These are phyloP conservation scores for Larimichthys polyactis DNA, from an alignment of 2,113 vertebrate species.

Conservation along the genomic window DNA sequence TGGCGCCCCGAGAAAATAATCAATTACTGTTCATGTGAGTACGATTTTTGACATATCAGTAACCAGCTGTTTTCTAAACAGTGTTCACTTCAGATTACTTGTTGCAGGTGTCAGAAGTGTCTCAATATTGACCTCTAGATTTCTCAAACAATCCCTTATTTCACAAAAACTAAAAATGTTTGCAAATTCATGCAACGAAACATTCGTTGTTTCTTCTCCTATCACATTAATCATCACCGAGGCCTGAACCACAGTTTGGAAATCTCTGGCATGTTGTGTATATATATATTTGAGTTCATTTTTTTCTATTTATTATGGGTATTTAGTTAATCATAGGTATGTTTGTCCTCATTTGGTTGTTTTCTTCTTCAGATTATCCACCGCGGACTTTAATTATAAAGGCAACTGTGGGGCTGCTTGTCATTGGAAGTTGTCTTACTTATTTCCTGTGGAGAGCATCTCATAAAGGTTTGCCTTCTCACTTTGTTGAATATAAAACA, in stretches of 20 bases:
- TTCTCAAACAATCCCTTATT: neutral
- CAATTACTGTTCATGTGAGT: slow-evolving; percentile 69
- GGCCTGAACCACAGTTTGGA: neutral
- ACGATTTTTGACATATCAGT: neutral
- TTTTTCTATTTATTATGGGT: neutral
- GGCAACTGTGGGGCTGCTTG: slow-evolving; percentile 42
- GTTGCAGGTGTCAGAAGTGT: neutral
- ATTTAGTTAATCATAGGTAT: neutral
- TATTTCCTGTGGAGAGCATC: slow-evolving; percentile 45
- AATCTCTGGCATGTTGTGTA: neutral
- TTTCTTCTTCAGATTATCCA: slow-evolving; percentile 45
- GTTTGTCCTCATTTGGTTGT: neutral
- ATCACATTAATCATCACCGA: neutral
- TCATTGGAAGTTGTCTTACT: slow-evolving; percentile 34
- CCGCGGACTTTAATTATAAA: slow-evolving; percentile 38
- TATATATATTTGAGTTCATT: neutral
- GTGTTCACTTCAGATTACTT: neutral
- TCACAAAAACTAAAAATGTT: neutral
- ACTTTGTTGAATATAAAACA: neutral
- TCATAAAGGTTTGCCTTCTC: slow-evolving; percentile 57
- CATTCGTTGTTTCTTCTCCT: neutral
- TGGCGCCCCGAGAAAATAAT: slow-evolving; percentile 13
- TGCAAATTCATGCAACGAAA: neutral
- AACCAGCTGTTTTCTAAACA: neutral
- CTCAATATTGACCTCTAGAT: neutral